Evolutionary conservation across 1,140 invertebrate species (phyloP), one percentile per base, ranked within the genome.

Genomic region (Drosophila pallidifrons): DNA sequence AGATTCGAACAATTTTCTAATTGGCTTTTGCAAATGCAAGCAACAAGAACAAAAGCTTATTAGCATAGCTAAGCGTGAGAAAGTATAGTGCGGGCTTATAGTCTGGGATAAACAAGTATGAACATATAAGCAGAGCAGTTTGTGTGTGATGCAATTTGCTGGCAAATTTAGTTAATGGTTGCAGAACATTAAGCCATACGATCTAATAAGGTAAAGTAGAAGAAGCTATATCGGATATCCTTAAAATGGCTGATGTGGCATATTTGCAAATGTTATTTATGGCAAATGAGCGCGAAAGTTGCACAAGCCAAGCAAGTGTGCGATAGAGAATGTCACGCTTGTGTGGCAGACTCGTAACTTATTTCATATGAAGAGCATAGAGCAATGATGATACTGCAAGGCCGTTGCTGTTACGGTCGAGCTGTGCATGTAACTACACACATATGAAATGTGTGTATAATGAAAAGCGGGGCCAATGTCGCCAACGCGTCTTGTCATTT

Each of bases 221-320:
- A 46, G 28, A 71, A 75, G 71, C 60, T 71, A 47, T 63, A 46
- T 25, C 3, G 20, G 20, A 25, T 25, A 75, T 41, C 58, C 35
- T 38, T 38, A 51, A 79, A 72, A 69, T 77, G 70, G 55, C 52
- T 67, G 35, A 49, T 51, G 38, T 71, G 63, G 35, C 32, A 45
- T 71, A 71, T 74, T 79, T 45, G 65, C 68, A 88, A 87, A 60
- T 79, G 68, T 55, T 70, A 77, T 88, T 82, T 79, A 79, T 77
- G 72, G 71, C 65, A 79, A 58, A 67, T 69, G 70, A 57, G 55
- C 41, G 32, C 11, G 1, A n/a, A 35, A n/a, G 30, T 32, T 52
- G 51, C n/a, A 41, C 0, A 32, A 10, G 8, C 13, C 11, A 15
- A 47, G 45, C 1, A 10, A 28, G n/a, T 46, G 54, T 1, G 13